phyloP scores from a whole-genome alignment of 2,797 vertebrate species.

The Acipenser oxyrinchus region DNA sequence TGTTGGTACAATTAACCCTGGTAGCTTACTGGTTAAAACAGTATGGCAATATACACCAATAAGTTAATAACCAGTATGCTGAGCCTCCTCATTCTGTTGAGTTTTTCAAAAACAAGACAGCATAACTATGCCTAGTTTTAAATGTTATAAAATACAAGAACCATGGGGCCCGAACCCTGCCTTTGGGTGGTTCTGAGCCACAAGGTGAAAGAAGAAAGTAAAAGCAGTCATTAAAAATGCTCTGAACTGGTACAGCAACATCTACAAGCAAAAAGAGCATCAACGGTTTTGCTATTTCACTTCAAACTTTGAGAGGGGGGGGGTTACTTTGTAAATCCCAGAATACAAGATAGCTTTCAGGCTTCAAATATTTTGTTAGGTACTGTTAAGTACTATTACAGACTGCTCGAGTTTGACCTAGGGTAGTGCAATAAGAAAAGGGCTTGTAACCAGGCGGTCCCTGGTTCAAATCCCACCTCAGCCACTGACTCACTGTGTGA shows the following conservation, averaged over 20 bases:
- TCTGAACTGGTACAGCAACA: too few species aligned
- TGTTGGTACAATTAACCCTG: too few species aligned
- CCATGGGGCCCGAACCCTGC: conserved; percentile 43
- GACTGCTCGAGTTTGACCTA: too few species aligned
- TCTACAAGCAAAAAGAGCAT: conserved; percentile 67
- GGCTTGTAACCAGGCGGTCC: too few species aligned
- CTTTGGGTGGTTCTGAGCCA: conserved; percentile 69
- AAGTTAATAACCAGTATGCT: conserved; percentile 10
- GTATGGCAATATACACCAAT: too few species aligned
- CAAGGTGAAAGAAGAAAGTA: conserved; percentile 62
- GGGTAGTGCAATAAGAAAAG: too few species aligned
- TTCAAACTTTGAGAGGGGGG: conserved; percentile 55
- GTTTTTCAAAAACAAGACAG: conserved; percentile 36
- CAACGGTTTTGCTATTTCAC: conserved; percentile 60
- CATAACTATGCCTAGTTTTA: conserved; percentile 32
- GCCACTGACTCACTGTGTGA: too few species aligned
- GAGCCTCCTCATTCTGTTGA: conserved; percentile 32
- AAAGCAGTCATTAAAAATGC: conserved; percentile 46
- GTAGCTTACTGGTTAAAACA: too few species aligned
- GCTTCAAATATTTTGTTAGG: conserved; percentile 8
- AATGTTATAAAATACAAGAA: conserved; percentile 24
- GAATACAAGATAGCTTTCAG: conserved; percentile 39
- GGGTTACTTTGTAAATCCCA: conserved; percentile 54
- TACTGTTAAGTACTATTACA: too few species aligned
- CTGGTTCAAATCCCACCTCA: too few species aligned